A percentile compares a stretch with the other conserved stretches of the same genome.
Evolutionary conservation across 2,888 invertebrate species (phyloP).

Genomic region (Chelonus formosanus): DNA sequence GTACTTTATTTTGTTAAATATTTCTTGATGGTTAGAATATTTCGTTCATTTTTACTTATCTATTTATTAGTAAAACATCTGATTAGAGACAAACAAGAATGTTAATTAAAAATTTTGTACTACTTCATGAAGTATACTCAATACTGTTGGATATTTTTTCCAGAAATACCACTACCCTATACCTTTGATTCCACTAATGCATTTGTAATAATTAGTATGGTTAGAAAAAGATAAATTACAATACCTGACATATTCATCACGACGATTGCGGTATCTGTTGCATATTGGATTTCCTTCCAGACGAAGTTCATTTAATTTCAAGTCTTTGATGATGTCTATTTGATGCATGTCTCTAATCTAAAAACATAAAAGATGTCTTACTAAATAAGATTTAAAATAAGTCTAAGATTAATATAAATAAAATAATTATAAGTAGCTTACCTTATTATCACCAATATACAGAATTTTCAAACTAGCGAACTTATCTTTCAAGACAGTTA

Average conservation of each 20-base stretch:
- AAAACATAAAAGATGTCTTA: slow-evolving; percentile 46
- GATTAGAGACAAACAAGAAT: too few species aligned
- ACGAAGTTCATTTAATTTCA: slow-evolving; percentile 79
- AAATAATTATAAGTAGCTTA: slow-evolving; percentile 56
- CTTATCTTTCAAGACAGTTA: slow-evolving; percentile 73
- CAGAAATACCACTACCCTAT: too few species aligned
- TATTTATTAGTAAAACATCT: too few species aligned
- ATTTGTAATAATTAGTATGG: too few species aligned
- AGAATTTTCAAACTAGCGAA: slow-evolving; percentile 79
- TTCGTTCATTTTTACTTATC: too few species aligned
- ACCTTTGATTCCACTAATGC: too few species aligned
- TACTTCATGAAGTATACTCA: too few species aligned
- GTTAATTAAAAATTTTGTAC: too few species aligned
- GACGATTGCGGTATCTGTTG: slow-evolving; percentile 76
- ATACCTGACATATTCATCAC: slow-evolving; percentile 86
- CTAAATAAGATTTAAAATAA: background rate
- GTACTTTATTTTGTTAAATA: too few species aligned
- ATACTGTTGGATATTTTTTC: too few species aligned
- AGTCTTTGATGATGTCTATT: slow-evolving; percentile 74
- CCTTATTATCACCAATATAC: slow-evolving; percentile 83
- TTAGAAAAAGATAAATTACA: slow-evolving; percentile 33
- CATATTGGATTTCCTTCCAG: slow-evolving; percentile 84
- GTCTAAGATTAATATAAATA: background rate
- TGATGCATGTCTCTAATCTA: slow-evolving; percentile 75
- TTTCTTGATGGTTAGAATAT: too few species aligned